Evolutionary conservation across 2,888 invertebrate species (phyloP).

Genomic region (Xanthia togata): DNA sequence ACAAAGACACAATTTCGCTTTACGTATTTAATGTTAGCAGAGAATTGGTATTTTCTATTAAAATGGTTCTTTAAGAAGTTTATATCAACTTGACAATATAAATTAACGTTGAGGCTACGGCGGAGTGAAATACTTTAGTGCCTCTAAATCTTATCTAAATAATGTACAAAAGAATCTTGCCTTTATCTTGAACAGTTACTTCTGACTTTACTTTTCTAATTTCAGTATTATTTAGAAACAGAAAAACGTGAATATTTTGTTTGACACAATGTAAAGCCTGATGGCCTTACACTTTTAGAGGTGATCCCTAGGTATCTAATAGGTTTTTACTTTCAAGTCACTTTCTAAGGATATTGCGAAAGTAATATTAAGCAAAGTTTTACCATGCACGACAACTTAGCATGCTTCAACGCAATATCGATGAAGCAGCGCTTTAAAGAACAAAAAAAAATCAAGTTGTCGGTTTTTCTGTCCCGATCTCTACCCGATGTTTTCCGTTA

Average conservation of each 20-base stretch:
- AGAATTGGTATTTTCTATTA: slow-evolving; percentile 37
- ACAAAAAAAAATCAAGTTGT: background rate
- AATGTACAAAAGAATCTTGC: slow-evolving; percentile 23
- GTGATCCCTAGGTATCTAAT: too few relatives aligned
- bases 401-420: background rate
- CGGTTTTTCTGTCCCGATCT: slow-evolving; percentile 39
- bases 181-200: slow-evolving; percentile 29
- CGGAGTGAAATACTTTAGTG: slow-evolving; percentile 20
- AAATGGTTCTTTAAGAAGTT: slow-evolving; percentile 31
- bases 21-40: slow-evolving; percentile 28
- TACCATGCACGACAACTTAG: slow-evolving; percentile 3
- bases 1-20: slow-evolving; percentile 30
- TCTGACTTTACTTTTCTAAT: background rate
- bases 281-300: too few relatives aligned
- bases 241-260: background rate
- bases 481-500: slow-evolving; percentile 43
- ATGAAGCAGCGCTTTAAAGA: background rate
- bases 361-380: slow-evolving; percentile 10
- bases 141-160: slow-evolving; percentile 33
- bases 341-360: background rate
- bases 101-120: slow-evolving; percentile 35
- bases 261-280: background rate
- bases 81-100: slow-evolving; percentile 44
- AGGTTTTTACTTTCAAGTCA: background rate
- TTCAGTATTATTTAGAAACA: background rate